Base-by-base conservation (phyloP, 2,797 vertebrate species). In the Spondyliosoma cantharus region DNA sequence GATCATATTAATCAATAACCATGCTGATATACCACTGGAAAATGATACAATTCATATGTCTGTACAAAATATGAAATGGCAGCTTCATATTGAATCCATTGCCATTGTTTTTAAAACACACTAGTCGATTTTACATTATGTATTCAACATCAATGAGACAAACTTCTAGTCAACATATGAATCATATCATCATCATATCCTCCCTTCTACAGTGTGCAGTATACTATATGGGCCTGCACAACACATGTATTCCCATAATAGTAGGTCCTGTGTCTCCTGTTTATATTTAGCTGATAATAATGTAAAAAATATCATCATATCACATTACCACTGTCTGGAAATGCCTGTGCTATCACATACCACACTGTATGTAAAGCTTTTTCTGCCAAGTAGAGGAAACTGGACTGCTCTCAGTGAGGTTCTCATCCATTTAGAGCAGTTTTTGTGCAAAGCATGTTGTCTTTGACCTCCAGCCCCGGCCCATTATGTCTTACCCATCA, bases 391-490 rank as follows among this genome's bases (percentile, higher is more conserved):
- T 50, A 65, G 29, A 66, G 2, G 19, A 69, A 58, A 5, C 5
- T 24, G 27, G 25, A 16, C 45, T 62, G 24, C 9, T 49, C 42
- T 64, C 25, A 42, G 37, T 58, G 0, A 7, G 49, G n/a, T 52
- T 29, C 46, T 54, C 37, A 17, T 74, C 19, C 20, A 43, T 48
- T 62, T 11, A 46, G 43, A 58, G 22, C 25, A 19, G 15, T 45
- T 76, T 76, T 63, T 71, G 19, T 73, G 59, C 50, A 62, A 73
- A 49, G 75, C 64, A 71, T 76, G 78, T 81, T 32, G 48, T 76
- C 59, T 62, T 27, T 61, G 49, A 62, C 43, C 48, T 54, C 8
- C 20, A 13, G 15, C 5, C 54, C 32, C 32, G 16, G 7, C 24
- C 17, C 22, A 4, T 37, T 27, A 20, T 66, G 46, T 64, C 42